Base-by-base conservation (phyloP, 2,888 invertebrate species). In the Atrina japonica region DNA sequence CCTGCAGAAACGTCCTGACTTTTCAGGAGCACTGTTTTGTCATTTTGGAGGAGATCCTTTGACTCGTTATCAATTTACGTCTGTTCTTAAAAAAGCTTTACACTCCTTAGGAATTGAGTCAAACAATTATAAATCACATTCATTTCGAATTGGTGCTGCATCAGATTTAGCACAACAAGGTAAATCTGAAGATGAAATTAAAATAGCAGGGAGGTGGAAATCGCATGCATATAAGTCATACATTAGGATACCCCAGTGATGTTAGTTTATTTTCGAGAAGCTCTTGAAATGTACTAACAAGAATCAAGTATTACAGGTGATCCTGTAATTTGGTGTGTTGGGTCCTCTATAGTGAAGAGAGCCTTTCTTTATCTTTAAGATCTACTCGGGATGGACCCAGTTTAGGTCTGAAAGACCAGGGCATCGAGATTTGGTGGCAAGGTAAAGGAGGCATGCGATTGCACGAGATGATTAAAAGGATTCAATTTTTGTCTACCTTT, bases 61-160 rank as follows among this genome's bases (percentile, higher is more conserved):
- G n/a, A n/a, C n/a, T n/a, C n/a, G n/a, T n/a, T n/a, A n/a, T n/a
- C n/a, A n/a, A n/a, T n/a, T n/a, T n/a, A n/a, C n/a, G n/a, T 35
- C 35, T 7, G 35, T 35, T 11, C 35, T 35, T 35, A 35, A 35
- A 35, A 35, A 35, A 35, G 35, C 35, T 7, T 35, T 35, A 35
- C 5, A 35, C 6, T 11, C 6, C 5, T 11, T 35, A 35, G 35
- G 35, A 35, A 35, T 35, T 7, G 35, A 35, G 11, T 9, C 50
- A 18, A 23, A 27, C 2, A 50, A 23, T 18, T 50, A 50, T 9
- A 50, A 50, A 50, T 25, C 25, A 1, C 50, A 50, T 50, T 23
- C 50, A 2, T 58, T 66, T 56, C 16, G 66, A 11, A 30, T 66
- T 27, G 66, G 66, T 6, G 23, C 43, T 3, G 56, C 56, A 3